phyloP scores from a whole-genome alignment of 2,888 invertebrate genomes.

The Minunthozetes semirufus region DNA sequence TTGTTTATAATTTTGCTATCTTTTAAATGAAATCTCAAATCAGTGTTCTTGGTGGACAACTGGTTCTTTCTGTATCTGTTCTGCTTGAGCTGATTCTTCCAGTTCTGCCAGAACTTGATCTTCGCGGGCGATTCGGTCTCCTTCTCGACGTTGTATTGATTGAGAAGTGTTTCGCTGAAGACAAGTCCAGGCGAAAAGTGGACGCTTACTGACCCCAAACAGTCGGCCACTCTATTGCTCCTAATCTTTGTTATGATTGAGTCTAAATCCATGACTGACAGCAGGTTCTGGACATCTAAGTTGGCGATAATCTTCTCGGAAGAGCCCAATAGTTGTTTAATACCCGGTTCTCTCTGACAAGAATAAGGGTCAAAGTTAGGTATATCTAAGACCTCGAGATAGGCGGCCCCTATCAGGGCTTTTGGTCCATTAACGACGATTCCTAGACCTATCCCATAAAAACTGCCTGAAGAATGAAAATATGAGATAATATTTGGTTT shows the following conservation, averaged over 20 bases:
- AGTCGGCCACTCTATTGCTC: neutral
- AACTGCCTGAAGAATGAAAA: neutral
- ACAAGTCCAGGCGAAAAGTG: neutral
- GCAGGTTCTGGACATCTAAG: neutral
- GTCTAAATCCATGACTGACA: constrained; percentile 3
- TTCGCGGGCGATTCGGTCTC: neutral
- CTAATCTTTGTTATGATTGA: neutral
- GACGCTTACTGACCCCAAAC: neutral
- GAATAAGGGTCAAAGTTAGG: neutral
- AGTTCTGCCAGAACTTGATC: neutral
- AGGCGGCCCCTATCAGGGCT: neutral
- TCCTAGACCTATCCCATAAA: neutral
- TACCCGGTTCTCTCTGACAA: neutral
- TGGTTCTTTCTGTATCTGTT: neutral
- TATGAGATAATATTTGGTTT: neutral
- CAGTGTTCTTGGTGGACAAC: no score
- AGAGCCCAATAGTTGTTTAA: neutral
- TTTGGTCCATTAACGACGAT: neutral
- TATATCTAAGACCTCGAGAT: neutral
- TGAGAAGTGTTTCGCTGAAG: neutral
- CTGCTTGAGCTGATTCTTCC: neutral
- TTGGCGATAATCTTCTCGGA: neutral
- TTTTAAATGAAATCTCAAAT: no score
- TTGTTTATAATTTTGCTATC: no score
- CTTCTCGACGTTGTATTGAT: neutral